These are phyloP conservation scores for Pristionchus mayeri DNA, from an alignment of 2,888 invertebrate species.

Conservation along the genomic window DNA sequence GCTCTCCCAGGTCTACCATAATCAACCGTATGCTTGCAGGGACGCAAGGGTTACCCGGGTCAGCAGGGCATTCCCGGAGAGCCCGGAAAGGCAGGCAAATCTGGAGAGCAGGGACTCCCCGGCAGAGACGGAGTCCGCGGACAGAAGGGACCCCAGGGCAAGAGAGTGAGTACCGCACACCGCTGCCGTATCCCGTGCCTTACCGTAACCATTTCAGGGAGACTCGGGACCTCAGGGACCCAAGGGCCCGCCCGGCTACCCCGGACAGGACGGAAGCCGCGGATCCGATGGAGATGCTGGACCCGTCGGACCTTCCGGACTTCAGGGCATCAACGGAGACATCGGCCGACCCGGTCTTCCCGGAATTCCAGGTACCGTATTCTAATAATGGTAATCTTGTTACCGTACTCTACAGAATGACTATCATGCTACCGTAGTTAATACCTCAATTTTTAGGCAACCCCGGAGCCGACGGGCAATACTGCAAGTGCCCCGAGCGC, in stretches of 20 bases:
- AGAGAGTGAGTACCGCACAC: constrained; percentile 42
- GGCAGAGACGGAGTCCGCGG: constrained; percentile 62
- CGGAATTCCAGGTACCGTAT: constrained; percentile 58
- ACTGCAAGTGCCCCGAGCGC: constrained; percentile 67
- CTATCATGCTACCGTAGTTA: too few species aligned
- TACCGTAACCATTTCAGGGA: constrained; percentile 54
- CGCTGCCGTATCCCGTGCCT: background rate
- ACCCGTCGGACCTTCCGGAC: constrained; percentile 66
- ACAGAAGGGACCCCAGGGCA: constrained; percentile 66
- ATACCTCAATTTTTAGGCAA: constrained; percentile 7
- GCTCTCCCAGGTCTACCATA: background rate
- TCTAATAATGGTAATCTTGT: background rate
- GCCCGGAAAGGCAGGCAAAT: constrained; percentile 67
- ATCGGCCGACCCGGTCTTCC: constrained; percentile 65
- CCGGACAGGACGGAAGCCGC: constrained; percentile 65
- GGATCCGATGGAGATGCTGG: constrained; percentile 66
- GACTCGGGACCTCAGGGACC: constrained; percentile 68
- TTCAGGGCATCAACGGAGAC: constrained; percentile 66
- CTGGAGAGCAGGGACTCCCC: constrained; percentile 60
- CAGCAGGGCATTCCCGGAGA: constrained; percentile 70
- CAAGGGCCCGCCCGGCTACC: constrained; percentile 69
- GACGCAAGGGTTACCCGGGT: constrained; percentile 68
- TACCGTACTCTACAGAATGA: background rate
- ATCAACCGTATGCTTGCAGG: constrained; percentile 48
- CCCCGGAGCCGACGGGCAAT: constrained; percentile 61